Evolutionary conservation across 2,113 vertebrate genomes (phyloP), one percentile per base, ranked within the genome.

Genomic region (Micromys minutus): DNA sequence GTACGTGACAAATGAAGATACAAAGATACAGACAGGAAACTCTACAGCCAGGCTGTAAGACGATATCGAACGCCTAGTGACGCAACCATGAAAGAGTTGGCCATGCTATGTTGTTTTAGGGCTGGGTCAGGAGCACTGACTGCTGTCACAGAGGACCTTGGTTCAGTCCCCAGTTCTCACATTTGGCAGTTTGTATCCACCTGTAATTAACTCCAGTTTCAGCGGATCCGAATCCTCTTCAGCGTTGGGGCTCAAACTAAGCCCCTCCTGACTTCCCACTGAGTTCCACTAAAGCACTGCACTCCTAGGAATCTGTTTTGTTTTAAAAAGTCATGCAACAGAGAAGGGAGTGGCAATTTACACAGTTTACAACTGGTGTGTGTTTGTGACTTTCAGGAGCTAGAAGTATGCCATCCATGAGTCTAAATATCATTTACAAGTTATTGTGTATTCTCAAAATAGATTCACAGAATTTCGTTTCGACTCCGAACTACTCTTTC

Each of bases 21-120:
- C 83, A 84, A 96, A 92, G 57, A 47, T 16, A 19, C 17, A 85
- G 83, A 84, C 65, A 61, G 85, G 93, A 96, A 93, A 87, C 84
- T 94, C 85, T 63, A 92, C 87, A 96, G 76, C 65, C 42, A 77
- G 87, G 50, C 63, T 76, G 34, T 91, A 57, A 36, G 91, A 92
- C 88, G 83, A 84, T 75, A 75, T 22, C 8, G 10, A 26, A 87
- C 85, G 63, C 42, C 52, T 42, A n/a, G 26, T 36, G 67, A 50
- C 81, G 87, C 86, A 69, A 45, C 85, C 52, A 34, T n/a, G 77
- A 69, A 69, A 69, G 69, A 93, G 15, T 11, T n/a, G n/a, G n/a
- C n/a, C n/a, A n/a, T n/a, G n/a, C n/a, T n/a, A n/a, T n/a, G n/a
- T n/a, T n/a, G n/a, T n/a, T n/a, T n/a, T n/a, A n/a, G n/a, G n/a